Base-by-base conservation (phyloP, 2,113 vertebrate species). In the Collichthys lucidus region DNA sequence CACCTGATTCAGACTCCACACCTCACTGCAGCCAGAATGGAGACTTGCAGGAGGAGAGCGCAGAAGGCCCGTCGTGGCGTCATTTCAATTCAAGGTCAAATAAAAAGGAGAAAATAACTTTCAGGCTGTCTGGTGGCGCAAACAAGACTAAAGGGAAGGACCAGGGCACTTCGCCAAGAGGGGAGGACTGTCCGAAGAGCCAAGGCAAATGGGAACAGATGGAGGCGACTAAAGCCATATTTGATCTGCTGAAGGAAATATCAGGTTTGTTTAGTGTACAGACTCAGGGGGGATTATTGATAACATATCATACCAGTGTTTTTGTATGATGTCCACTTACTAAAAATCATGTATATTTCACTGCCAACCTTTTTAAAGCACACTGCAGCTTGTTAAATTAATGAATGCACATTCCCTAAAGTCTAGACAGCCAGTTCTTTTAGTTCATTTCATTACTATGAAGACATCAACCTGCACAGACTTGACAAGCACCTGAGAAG, bases 171-270 rank as follows among this genome's bases (percentile, higher is more conserved):
- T 26, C 59, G 35, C 57, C 75, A 8, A 89, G 70, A 87, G 87
- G 62, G n/a, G 92, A 92, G 3, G 81, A 89, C 15, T 19, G 40
- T 64, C 86, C 82, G 79, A 94, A 65, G 81, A 91, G 82, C 71
- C 87, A 90, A 46, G 82, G 55, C 61, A 87, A 74, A 71, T 80
- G 64, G 89, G 92, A 93, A 72, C 90, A 92, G 56, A 88, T 88
- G 53, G 94, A 95, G 61, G 90, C 92, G 3, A 93, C 92, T 52
- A 95, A 95, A 90, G 94, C 93, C 68, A 88, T 96, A 20, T 93
- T 95, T 89, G 94, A 95, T 79, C 91, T 96, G 47, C 86, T 96
- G 69, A 95, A 95, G 79, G 95, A 95, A 91, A 94, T 96, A 76
- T 94, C 93, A 53, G 94, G 95, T 96, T 82, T 52, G 93, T 93